phyloP scores from a whole-genome alignment of 1,140 invertebrate genomes.

The Drosophila rufa region DNA sequence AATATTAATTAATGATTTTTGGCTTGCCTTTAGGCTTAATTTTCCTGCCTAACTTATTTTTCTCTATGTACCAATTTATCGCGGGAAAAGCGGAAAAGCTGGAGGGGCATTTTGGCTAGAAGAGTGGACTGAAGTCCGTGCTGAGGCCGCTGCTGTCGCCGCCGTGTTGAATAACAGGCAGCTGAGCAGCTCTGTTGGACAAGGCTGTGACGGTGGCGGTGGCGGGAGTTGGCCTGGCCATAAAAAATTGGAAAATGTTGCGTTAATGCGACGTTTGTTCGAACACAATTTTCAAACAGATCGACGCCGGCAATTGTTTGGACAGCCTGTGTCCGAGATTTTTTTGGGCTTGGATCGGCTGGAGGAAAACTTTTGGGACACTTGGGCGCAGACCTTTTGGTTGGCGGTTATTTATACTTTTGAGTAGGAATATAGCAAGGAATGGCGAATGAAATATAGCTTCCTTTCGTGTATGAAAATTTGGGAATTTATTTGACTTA shows the following conservation, averaged over 20 bases:
- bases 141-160: constrained; percentile 32
- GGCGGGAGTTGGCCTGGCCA: constrained; percentile 49
- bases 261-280: constrained; percentile 82
- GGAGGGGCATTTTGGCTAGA: neutral
- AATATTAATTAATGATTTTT: neutral
- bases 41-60: neutral
- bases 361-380: constrained; percentile 15
- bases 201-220: constrained; percentile 6
- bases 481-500: neutral
- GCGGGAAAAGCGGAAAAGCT: constrained; percentile 34
- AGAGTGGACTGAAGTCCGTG: constrained; percentile 1
- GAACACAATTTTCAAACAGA: constrained; percentile 82
- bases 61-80: neutral
- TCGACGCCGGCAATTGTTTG: constrained; percentile 80
- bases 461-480: neutral
- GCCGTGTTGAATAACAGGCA: constrained; percentile 81
- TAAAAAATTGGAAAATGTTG: constrained; percentile 80
- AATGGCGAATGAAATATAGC: neutral
- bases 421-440: neutral
- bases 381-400: constrained; percentile 1
- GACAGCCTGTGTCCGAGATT: constrained; percentile 60
- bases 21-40: no score
- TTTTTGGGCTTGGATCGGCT: constrained; percentile 16
- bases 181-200: constrained; percentile 65
- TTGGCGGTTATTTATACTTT: neutral